These are phyloP conservation scores for Littorina saxatilis DNA, from an alignment of 1,140 invertebrate genomes.

Conservation along the genomic window DNA sequence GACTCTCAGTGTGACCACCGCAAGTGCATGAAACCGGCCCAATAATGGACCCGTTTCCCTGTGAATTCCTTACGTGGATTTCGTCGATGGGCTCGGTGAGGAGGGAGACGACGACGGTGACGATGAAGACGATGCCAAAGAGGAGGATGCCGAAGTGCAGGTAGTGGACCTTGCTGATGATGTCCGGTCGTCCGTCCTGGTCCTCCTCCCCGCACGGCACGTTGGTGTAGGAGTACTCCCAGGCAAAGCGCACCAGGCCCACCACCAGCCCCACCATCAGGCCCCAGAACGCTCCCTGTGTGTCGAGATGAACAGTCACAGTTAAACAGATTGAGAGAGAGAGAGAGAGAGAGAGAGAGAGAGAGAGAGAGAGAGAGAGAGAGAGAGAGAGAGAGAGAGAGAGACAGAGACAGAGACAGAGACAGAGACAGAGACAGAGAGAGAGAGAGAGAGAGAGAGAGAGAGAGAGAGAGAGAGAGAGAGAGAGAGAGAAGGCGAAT, in stretches of 20 bases:
- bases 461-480: not conserved
- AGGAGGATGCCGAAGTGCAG: conserved; percentile 75
- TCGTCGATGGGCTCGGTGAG: conserved; percentile 71
- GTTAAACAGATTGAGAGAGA: not conserved
- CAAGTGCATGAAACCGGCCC: no score
- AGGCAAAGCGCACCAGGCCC: conserved; percentile 75
- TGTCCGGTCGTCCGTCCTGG: conserved; percentile 58
- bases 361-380: not conserved
- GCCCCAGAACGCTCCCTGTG: conserved; percentile 79
- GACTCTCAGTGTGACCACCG: no score
- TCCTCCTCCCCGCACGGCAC: conserved; percentile 67
- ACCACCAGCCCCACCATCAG: conserved; percentile 78
- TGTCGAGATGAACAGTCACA: no score
- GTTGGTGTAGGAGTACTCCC: conserved; percentile 71
- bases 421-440: not conserved
- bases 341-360: not conserved
- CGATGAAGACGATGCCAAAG: conserved; percentile 68
- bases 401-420: not conserved
- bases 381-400: not conserved
- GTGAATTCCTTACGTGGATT: conserved; percentile 72
- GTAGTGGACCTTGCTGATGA: conserved; percentile 75
- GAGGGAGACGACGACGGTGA: conserved; percentile 69
- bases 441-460: not conserved
- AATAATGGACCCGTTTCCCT: no score
- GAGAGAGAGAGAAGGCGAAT: not conserved